Evolutionary conservation across 2,797 vertebrate genomes (phyloP), one percentile per base, ranked within the genome.

Genomic region (Tiaroga cobitis): DNA sequence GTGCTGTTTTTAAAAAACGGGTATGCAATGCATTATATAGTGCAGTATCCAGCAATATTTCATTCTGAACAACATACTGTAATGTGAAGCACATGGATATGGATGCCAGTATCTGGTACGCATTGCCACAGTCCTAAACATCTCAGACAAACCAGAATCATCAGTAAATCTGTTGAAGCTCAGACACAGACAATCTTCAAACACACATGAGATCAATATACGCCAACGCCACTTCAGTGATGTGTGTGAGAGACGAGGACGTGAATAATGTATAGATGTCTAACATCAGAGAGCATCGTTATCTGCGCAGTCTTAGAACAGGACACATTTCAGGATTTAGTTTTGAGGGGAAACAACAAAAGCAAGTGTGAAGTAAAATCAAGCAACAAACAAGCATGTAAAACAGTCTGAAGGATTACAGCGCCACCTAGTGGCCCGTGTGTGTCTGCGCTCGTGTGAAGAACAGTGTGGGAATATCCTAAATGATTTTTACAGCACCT

Each of bases 341-440:
- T 26, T 37, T 8, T 18, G 26, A 65, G 8, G n/a, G 5, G 18
- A 1, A 56, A 32, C 49, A 0, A 61, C 26, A 3, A 19, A 37
- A 49, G 24, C 8, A 59, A 72, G 10, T 63, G 39, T 21, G 0
- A 16, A 32, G 21, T 41, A 10, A 54, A 54, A 76, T 29, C 13
- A 65, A 37, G 24, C 29, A 43, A 46, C 34, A 39, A 46, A 63
- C 2, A 46, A 10, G 3, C 0, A 0, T 74, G 39, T n/a, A 29
- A 65, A 68, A 32, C 11, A 0, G 46, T 49, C 7, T 77, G 65
- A 59, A 85, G 67, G 15, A 59, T 46, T 76, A 91, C 87, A 87
- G 87, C 92, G 93, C 88, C 94, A 93, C 89, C 94, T 93, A 90
- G 91, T 93, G 94, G 32, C 76, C 0, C 2, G 0, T 11, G 41